phyloP scores from a whole-genome alignment of 2,113 vertebrate genomes.

The Rhynchomys soricoides region DNA sequence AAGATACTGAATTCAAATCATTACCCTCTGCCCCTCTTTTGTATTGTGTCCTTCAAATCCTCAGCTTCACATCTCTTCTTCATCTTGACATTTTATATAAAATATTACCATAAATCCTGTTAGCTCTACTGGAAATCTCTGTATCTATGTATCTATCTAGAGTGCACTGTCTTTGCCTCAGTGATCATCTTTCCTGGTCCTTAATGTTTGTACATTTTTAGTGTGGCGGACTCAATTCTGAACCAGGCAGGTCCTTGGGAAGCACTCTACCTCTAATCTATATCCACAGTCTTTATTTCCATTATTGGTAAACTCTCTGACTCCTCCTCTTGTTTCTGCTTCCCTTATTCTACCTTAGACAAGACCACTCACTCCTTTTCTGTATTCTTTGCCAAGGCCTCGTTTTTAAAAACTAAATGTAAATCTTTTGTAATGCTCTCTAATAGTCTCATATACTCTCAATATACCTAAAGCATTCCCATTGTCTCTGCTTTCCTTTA shows the following conservation, averaged over 20 bases:
- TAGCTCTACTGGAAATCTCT: not conserved
- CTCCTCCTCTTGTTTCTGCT: not conserved
- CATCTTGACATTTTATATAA: not conserved
- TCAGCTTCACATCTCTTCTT: not conserved
- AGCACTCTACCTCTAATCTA: not conserved
- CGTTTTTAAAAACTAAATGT: not conserved
- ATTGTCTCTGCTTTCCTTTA: not conserved
- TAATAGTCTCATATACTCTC: not conserved
- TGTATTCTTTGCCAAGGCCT: not conserved
- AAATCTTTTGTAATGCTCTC: too few species aligned
- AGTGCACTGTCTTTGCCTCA: not conserved
- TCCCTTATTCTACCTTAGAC: not conserved
- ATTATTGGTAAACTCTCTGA: not conserved
- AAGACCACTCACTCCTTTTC: not conserved
- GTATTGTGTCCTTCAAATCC: not conserved
- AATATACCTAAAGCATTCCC: not conserved
- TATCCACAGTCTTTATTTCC: not conserved
- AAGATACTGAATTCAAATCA: not conserved
- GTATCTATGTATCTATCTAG: not conserved
- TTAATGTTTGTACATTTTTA: not conserved
- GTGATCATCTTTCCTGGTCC: not conserved
- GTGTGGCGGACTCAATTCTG: not conserved
- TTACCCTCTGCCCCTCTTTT: rapidly evolving
- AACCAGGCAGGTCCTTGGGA: rapidly evolving
- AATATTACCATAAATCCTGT: not conserved